phyloP scores from a whole-genome alignment of 2,113 vertebrate genomes.

The Mastomys natalensis region DNA sequence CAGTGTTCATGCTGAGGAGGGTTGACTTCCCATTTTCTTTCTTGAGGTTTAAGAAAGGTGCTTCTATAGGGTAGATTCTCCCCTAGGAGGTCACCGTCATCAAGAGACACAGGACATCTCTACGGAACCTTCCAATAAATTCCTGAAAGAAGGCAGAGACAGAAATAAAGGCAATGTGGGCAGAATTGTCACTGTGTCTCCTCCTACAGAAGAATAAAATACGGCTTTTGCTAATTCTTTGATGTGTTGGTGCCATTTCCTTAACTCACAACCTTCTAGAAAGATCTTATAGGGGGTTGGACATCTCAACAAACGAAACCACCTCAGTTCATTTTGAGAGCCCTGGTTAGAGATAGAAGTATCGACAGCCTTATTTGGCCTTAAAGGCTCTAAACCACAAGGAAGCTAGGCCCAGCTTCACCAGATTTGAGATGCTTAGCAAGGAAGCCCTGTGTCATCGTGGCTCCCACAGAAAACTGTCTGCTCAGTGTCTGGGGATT shows the following conservation, averaged over 20 bases:
- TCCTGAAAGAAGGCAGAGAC: background rate
- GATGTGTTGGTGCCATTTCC: background rate
- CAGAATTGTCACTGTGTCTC: background rate
- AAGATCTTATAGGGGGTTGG: background rate
- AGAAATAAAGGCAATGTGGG: background rate
- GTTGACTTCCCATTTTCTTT: background rate
- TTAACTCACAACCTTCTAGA: background rate
- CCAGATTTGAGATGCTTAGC: background rate
- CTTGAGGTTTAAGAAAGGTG: background rate
- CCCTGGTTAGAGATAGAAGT: background rate
- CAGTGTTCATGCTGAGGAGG: background rate
- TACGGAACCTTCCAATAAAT: background rate
- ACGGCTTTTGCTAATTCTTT: background rate
- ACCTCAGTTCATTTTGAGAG: background rate
- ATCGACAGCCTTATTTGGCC: background rate
- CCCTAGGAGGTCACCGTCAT: too few species aligned
- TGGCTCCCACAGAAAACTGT: background rate
- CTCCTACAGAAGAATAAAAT: background rate
- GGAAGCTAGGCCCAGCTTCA: background rate
- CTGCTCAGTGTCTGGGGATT: background rate
- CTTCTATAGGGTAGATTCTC: background rate
- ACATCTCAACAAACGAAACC: background rate
- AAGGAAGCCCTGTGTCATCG: too few species aligned
- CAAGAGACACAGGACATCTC: background rate
- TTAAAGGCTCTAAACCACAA: background rate